Percentiles rank a stretch among this genome's conserved stretches.
These are phyloP conservation scores for Hippocampus abdominalis DNA, from an alignment of 2,113 vertebrate genomes.

Conservation along the genomic window DNA sequence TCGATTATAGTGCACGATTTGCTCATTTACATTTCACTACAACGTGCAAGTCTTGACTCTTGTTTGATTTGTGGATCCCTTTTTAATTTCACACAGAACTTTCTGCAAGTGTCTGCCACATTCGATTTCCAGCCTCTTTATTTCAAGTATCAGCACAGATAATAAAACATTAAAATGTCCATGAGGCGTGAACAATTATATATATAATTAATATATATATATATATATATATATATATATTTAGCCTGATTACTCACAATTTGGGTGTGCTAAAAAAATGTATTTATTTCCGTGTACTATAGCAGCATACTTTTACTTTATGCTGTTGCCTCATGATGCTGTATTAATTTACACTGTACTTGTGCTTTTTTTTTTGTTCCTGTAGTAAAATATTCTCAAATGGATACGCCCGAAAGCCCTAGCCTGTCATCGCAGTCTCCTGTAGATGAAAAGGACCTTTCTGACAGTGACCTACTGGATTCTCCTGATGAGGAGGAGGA, in stretches of 20 bases:
- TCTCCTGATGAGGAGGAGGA: constrained; percentile 78
- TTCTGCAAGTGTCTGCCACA: not conserved
- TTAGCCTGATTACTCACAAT: not conserved
- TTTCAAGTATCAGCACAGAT: not conserved
- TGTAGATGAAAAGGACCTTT: constrained; percentile 72
- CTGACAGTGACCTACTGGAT: constrained; percentile 69
- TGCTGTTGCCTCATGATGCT: not conserved
- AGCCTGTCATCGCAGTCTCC: constrained; percentile 84
- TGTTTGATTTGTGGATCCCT: not conserved
- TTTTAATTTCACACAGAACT: not conserved
- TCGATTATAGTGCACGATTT: not conserved
- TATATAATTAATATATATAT: too few relatives aligned
- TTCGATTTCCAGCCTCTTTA: not conserved
- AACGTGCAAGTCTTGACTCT: not conserved
- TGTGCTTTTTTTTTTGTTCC: constrained; percentile 11
- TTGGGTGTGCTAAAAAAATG: not conserved
- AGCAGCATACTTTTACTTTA: not conserved
- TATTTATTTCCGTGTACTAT: not conserved
- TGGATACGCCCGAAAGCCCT: constrained; percentile 93
- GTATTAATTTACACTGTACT: not conserved
- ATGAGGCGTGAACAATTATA: not conserved
- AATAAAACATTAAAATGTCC: not conserved
- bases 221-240: too few relatives aligned
- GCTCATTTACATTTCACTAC: not conserved
- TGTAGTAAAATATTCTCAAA: constrained; percentile 63